phyloP scores from a whole-genome alignment of 1,140 invertebrate species.

The Leguminivora glycinivorella region DNA sequence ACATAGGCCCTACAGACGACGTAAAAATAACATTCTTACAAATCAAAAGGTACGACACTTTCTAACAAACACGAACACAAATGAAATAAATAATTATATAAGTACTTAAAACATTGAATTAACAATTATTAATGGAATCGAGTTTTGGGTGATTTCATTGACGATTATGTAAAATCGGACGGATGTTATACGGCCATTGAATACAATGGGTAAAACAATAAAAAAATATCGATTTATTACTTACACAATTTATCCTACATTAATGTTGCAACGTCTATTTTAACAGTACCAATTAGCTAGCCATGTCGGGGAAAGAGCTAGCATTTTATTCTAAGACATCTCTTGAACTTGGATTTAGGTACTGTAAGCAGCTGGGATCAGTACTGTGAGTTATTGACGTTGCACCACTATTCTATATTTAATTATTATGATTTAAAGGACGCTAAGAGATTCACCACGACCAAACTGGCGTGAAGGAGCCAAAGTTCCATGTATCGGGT shows the following conservation, averaged over 20 bases:
- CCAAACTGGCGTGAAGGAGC: conserved; percentile 63
- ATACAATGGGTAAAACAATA: conserved; percentile 28
- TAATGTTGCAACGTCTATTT: neutral
- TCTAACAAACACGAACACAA: conserved; percentile 39
- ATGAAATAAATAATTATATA: conserved; percentile 38
- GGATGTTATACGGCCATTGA: conserved; percentile 10
- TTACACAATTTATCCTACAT: conserved; percentile 1
- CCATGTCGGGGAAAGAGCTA: neutral
- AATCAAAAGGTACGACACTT: conserved; percentile 31
- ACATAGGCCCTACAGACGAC: neutral
- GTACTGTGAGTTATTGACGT: neutral
- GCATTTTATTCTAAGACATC: neutral
- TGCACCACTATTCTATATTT: neutral
- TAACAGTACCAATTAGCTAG: neutral
- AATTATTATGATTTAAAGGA: conserved; percentile 34
- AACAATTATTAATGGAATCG: neutral
- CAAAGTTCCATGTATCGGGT: conserved; percentile 72
- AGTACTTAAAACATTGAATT: conserved; percentile 25
- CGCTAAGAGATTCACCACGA: conserved; percentile 67
- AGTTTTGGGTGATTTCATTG: neutral
- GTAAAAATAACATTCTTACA: neutral
- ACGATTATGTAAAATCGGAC: conserved; percentile 22
- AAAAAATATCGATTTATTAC: conserved; percentile 19
- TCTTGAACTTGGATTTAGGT: neutral
- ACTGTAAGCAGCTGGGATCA: neutral